Conservation (phyloP, 2,797 vertebrate genomes). For the Kryptopterus vitreolus region DNA sequence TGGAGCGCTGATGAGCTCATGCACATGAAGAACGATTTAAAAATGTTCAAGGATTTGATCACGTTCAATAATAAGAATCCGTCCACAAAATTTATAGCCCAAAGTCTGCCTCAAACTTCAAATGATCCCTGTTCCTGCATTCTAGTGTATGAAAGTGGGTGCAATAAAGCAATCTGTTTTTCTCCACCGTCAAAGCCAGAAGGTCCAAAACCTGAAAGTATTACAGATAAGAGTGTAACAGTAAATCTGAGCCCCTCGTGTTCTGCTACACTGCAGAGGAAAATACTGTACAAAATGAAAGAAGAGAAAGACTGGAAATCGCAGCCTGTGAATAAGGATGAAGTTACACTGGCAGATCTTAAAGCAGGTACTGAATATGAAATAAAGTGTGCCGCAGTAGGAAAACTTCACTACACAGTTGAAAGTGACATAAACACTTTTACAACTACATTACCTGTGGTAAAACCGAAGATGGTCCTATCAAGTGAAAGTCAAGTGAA, state of each 20-base stretch:
- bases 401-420: slow-evolving; percentile 5
- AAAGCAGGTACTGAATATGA: slow-evolving; percentile 54
- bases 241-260: neutral
- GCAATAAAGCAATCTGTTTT: neutral
- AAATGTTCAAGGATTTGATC: neutral
- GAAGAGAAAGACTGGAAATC: slow-evolving; percentile 27
- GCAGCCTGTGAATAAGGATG: slow-evolving; percentile 7
- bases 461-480: neutral
- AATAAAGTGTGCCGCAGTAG: slow-evolving; percentile 60
- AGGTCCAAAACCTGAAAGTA: neutral
- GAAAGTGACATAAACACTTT: slow-evolving; percentile 2
- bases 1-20: neutral
- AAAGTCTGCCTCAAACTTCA: neutral
- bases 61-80: neutral
- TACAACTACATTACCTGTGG: neutral
- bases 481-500: neutral
- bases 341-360: slow-evolving; percentile 50
- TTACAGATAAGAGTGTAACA: slow-evolving; percentile 2
- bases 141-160: neutral
- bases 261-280: slow-evolving; percentile 31
- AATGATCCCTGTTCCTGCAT: neutral
- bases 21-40: slow-evolving; percentile 17
- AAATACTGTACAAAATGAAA: slow-evolving; percentile 31
- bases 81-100: slow-evolving; percentile 1
- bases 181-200: slow-evolving; percentile 9